Base-by-base conservation (phyloP, 2,113 vertebrate species). In the Galemys pyrenaicus region DNA sequence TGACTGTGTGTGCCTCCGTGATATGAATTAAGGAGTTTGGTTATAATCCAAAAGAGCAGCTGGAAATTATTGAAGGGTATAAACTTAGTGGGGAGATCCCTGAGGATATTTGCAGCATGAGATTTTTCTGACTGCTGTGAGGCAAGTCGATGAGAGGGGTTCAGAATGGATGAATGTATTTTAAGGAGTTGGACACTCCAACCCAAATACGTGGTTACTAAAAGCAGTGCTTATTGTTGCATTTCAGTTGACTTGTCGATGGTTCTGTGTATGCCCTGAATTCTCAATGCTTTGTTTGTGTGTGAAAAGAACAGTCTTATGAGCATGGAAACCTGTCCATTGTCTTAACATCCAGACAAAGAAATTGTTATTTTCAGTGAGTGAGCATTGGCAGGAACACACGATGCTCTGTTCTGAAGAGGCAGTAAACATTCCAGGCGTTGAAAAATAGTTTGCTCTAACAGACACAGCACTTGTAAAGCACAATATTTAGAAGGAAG, bases 301-400 rank as follows among this genome's bases (percentile, higher is more conserved):
- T 68, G 54, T 87, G 26, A 87, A 74, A 54, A 79, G 19, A 87
- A n/a, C 71, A 49, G 12, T 56, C 54, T 75, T 81, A 46, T 41
- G 49, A 91, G 92, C 78, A 91, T 19, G 0, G n/a, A 95, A 68
- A 81, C 60, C 58, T 95, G 86, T 83, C 44, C 71, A 74, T 37
- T 93, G 60, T 92, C 62, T 89, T 91, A 86, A 91, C n/a, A 87
- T 17, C n/a, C 86, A 94, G 77, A 89, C 49, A 82, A 75, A 83
- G 71, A 70, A 58, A n/a, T 75, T 82, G 78, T 89, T 88, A 70
- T 89, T 75, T 89, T 94, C 65, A 32, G 30, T 46, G 70, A 32
- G 30, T 46, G 70, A 95, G 10, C 67, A 54, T 22, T 62, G 58
- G 44, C 64, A 88, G 65, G 70, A 91, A 35, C 46, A 86, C 26